A percentile compares a stretch with the other conserved stretches of the same genome.
These are phyloP conservation scores for Pseudochirops corinnae DNA, from an alignment of 2,797 vertebrate genomes.

Conservation along the genomic window DNA sequence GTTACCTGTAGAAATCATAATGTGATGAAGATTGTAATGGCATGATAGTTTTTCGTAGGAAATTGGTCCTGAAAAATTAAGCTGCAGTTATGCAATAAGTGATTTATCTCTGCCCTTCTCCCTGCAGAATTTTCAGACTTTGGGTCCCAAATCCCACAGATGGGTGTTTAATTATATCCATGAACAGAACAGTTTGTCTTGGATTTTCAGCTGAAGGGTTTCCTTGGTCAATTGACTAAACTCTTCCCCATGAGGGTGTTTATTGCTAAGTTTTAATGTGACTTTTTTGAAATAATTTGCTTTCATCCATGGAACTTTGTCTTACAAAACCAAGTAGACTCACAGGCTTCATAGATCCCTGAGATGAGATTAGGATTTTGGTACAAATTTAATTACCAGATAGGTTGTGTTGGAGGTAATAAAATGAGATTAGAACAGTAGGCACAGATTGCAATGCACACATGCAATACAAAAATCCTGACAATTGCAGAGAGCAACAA, in stretches of 20 bases:
- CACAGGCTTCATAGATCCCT: background rate
- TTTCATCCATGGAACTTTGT: background rate
- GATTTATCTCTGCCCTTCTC: background rate
- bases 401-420: rapidly evolving
- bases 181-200: background rate
- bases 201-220: background rate
- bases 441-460: rapidly evolving
- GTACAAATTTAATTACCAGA: rapidly evolving
- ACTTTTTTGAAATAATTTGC: constrained; percentile 8
- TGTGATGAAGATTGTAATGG: background rate
- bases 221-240: background rate
- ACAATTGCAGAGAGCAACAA: rapidly evolving
- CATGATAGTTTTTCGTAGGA: background rate
- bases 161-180: background rate
- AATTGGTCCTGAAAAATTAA: background rate
- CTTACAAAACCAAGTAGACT: background rate
- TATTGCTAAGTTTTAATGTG: background rate
- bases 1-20: background rate
- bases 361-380: background rate
- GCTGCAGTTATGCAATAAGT: background rate
- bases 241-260: background rate
- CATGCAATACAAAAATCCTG: rapidly evolving
- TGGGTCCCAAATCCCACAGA: background rate
- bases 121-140: background rate
- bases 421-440: rapidly evolving